Conservation (phyloP, 2,797 vertebrate species). For the Darevskia nairensis region DNA sequence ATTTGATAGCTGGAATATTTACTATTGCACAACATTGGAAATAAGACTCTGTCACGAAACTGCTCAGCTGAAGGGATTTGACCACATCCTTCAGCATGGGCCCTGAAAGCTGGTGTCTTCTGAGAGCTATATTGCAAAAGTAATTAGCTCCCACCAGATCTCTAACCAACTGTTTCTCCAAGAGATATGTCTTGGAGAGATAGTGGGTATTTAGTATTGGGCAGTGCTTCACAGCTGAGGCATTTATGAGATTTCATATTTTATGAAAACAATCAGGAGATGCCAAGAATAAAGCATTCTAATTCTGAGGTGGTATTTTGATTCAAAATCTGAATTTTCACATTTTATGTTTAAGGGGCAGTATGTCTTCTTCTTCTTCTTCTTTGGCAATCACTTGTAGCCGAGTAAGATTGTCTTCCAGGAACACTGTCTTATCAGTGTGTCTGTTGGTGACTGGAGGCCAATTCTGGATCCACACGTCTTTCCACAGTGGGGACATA, state of each 20-base stretch:
- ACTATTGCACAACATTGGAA: not conserved
- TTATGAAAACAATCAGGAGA: not conserved
- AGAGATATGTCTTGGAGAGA: not conserved
- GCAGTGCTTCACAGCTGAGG: not conserved
- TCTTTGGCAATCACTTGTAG: too few species aligned
- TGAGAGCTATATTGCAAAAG: not conserved
- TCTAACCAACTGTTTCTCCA: not conserved
- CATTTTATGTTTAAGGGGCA: not conserved
- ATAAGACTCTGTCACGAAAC: not conserved
- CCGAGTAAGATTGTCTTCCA: too few species aligned
- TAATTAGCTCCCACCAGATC: not conserved
- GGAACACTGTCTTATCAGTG: too few species aligned
- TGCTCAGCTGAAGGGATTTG: not conserved
- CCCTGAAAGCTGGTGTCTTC: not conserved
- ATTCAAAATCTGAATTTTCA: not conserved
- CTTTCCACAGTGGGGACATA: too few species aligned
- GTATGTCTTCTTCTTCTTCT: not conserved
- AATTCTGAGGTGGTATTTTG: not conserved
- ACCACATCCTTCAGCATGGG: not conserved
- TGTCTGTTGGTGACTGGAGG: too few species aligned
- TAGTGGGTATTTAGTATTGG: not conserved
- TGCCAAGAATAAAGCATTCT: not conserved
- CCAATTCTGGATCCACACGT: too few species aligned
- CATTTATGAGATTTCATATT: not conserved
- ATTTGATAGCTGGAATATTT: slow-evolving; percentile 22